Evolutionary conservation across 2,888 invertebrate species (phyloP), one percentile per base, ranked within the genome.

Genomic region (Lycophotia porphyrea): DNA sequence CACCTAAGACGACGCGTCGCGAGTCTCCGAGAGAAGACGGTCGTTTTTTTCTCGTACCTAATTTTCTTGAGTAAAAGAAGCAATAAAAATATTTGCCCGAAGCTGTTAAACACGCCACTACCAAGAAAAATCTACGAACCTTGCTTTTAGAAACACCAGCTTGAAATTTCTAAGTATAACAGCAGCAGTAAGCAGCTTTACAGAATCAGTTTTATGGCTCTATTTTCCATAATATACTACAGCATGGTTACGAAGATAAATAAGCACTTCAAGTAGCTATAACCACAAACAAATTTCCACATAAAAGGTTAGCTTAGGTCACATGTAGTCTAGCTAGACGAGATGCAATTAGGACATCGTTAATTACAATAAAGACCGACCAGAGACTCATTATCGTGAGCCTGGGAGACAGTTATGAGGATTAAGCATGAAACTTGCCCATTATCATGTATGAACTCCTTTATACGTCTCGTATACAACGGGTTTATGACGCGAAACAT

Each of bases 351-450:
- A 92, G 87, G 78, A 78, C 86, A 80, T 84, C 80, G 88, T 90
- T 92, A 92, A 91, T 92, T 90, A 88, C 86, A 88, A 88, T 91
- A 88, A 89, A 88, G 86, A 80, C 84, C 80, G 80, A 84, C 84
- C 65, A 71, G 81, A 78, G 79, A 75, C 84, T 81, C 82, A 88
- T 89, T 88, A 88, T 78, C 85, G 82, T 82, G 84, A 78, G 87
- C 86, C 88, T 90, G 90, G 81, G 90, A 91, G 85, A 88, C 71
- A 84, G 78, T 84, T 79, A 84, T 79, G 80, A 80, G 80, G 68
- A 80, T 76, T 73, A 80, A 80, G 73, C 72, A 82, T 75, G 80
- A 76, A 73, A 76, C 72, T 65, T 61, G 47, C 58, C 67, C 64
- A 74, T 80, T 80, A 74, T 58, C 47, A 34, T 44, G 47, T 74